Evolutionary conservation across 2,888 invertebrate genomes (phyloP).

Genomic region (Hydriomena furcata): DNA sequence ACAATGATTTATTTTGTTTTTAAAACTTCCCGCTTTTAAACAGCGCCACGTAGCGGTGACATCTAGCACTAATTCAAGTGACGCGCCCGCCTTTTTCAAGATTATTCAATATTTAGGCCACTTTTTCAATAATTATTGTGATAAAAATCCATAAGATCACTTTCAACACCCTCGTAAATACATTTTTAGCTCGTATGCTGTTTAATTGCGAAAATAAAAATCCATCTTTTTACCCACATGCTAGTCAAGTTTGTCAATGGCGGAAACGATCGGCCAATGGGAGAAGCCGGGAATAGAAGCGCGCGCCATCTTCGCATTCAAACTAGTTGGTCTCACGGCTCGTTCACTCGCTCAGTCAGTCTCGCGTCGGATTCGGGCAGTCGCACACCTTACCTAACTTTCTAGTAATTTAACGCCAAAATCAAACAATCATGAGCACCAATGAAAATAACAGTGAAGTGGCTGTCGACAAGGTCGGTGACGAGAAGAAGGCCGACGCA

Average conservation of each 20-base stretch:
- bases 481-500: slow-evolving; percentile 87
- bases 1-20: slow-evolving; percentile 5
- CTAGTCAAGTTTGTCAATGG: slow-evolving; percentile 68
- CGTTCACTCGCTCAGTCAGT: slow-evolving; percentile 85
- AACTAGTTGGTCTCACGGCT: slow-evolving; percentile 85
- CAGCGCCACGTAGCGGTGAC: slow-evolving; percentile 50
- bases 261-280: slow-evolving; percentile 67
- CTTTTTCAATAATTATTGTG: neutral
- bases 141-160: slow-evolving; percentile 19
- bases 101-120: slow-evolving; percentile 32
- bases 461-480: slow-evolving; percentile 92
- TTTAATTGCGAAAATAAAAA: slow-evolving; percentile 39
- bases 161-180: slow-evolving; percentile 49
- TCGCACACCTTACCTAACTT: slow-evolving; percentile 68
- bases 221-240: slow-evolving; percentile 62
- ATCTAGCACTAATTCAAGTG: slow-evolving; percentile 53
- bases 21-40: slow-evolving; percentile 60
- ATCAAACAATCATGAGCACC: slow-evolving; percentile 81
- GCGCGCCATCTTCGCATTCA: slow-evolving; percentile 94
- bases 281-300: slow-evolving; percentile 64
- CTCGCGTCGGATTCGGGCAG: slow-evolving; percentile 86
- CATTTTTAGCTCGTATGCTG: slow-evolving; percentile 13
- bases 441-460: slow-evolving; percentile 92
- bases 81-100: slow-evolving; percentile 44
- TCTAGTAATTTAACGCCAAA: slow-evolving; percentile 74